These are phyloP conservation scores for Danionella cerebrum DNA, from an alignment of 2,113 vertebrate species.

Conservation along the genomic window DNA sequence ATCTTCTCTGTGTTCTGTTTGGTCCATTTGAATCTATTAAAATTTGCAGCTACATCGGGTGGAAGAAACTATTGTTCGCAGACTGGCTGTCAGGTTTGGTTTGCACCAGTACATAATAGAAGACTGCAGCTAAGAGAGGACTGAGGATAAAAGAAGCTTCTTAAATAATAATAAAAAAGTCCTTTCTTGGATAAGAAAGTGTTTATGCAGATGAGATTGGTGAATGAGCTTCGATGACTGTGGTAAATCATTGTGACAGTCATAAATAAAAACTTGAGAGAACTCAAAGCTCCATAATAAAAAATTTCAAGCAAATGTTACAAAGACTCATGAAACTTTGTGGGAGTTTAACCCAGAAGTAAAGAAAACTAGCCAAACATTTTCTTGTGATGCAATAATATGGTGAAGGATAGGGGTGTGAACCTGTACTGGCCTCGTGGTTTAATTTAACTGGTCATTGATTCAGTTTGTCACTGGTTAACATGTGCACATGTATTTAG, in stretches of 20 bases:
- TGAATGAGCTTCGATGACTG: neutral
- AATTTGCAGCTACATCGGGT: neutral
- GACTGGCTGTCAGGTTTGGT: constrained; percentile 5
- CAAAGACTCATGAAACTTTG: neutral
- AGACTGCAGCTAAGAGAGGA: neutral
- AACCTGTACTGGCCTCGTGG: no score
- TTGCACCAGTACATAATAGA: neutral
- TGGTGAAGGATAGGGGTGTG: no score
- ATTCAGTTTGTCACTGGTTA: no score
- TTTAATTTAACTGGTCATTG: no score
- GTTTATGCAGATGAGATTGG: constrained; percentile 10
- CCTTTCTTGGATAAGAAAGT: constrained; percentile 14
- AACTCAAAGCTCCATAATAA: neutral
- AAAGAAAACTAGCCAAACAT: no score
- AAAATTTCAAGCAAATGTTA: neutral
- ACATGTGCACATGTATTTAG: no score
- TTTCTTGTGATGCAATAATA: no score
- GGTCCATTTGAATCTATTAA: neutral
- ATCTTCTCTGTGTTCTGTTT: no score
- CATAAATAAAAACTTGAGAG: neutral
- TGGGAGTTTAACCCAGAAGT: no score
- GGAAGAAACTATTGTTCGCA: neutral
- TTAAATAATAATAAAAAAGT: constrained; percentile 23
- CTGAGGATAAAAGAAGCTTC: constrained; percentile 8
- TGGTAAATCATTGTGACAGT: constrained; percentile 1